Conservation (phyloP, 2,888 invertebrate species). For the Ectobius pallidus region DNA sequence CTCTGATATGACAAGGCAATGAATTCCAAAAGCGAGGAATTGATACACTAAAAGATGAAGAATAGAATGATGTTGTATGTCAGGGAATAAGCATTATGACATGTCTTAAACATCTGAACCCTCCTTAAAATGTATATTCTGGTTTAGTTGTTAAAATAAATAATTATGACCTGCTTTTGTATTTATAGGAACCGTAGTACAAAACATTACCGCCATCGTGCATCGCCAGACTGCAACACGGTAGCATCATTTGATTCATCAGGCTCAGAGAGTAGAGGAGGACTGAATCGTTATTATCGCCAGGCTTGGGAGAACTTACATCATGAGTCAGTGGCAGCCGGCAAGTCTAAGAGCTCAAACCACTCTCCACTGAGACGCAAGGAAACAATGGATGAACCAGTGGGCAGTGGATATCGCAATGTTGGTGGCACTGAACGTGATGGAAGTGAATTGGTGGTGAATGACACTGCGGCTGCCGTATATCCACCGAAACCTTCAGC, state of each 20-base stretch:
- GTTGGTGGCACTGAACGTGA: constrained; percentile 60
- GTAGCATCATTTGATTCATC: constrained; percentile 90
- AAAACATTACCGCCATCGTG: constrained; percentile 87
- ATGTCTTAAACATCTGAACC: too few relatives aligned
- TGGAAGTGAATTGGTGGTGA: constrained; percentile 77
- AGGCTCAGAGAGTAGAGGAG: constrained; percentile 78
- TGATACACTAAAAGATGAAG: too few relatives aligned
- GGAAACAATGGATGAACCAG: constrained; percentile 75
- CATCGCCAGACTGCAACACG: constrained; percentile 89
- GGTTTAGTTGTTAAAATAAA: too few relatives aligned
- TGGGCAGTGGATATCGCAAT: constrained; percentile 67
- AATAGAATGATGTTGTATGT: too few relatives aligned
- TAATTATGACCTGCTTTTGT: too few relatives aligned
- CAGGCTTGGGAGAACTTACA: constrained; percentile 94
- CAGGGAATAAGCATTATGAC: too few relatives aligned
- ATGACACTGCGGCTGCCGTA: constrained; percentile 58
- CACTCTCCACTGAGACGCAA: constrained; percentile 69
- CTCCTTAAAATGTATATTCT: too few relatives aligned
- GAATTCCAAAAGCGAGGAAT: too few relatives aligned
- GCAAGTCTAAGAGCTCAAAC: constrained; percentile 48
- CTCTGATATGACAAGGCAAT: too few relatives aligned
- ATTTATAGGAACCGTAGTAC: constrained; percentile 76
- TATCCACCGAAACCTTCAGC: constrained; percentile 41
- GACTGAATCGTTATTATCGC: constrained; percentile 85
- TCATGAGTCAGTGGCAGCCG: constrained; percentile 60